A percentile compares a stretch with the other conserved stretches of the same genome.
phyloP scores from a whole-genome alignment of 2,797 vertebrate genomes.

The Galaxias olidus region DNA sequence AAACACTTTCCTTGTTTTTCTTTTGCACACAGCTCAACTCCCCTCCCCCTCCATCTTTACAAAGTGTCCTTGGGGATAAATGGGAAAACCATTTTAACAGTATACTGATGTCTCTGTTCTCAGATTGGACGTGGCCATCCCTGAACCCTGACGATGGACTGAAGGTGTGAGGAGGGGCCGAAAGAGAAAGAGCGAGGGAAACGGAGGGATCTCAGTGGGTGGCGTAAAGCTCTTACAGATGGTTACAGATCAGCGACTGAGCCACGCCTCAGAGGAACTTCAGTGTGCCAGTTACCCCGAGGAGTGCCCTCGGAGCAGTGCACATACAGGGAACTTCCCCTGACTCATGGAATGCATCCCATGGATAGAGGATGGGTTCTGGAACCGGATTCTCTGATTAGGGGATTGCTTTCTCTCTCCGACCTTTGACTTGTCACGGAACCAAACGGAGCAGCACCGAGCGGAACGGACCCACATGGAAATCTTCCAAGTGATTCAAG shows the following conservation, averaged over 20 bases:
- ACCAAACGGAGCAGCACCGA: no score
- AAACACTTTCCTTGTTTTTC: neutral
- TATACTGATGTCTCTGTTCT: neutral
- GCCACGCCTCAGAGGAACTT: conserved; percentile 35
- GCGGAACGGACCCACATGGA: no score
- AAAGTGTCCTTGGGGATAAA: neutral
- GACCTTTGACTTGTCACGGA: no score
- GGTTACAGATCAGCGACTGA: conserved; percentile 37
- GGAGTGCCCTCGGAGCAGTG: conserved; percentile 32
- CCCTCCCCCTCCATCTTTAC: neutral
- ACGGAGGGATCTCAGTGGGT: neutral
- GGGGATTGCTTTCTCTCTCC: no score
- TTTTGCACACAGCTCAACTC: neutral
- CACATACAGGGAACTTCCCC: conserved; percentile 20
- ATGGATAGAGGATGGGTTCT: conserved; percentile 3
- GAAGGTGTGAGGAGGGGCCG: conserved; percentile 8
- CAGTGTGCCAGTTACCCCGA: conserved; percentile 25
- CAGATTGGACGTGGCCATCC: neutral
- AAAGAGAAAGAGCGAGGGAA: conserved; percentile 2
- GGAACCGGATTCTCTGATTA: neutral
- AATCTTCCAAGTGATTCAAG: no score
- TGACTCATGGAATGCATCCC: conserved; percentile 35
- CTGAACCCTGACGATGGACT: neutral
- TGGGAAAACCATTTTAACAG: neutral
- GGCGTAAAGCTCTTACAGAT: conserved; percentile 20